Conservation (phyloP, 2,888 invertebrate genomes). For the Syrphus vitripennis region DNA sequence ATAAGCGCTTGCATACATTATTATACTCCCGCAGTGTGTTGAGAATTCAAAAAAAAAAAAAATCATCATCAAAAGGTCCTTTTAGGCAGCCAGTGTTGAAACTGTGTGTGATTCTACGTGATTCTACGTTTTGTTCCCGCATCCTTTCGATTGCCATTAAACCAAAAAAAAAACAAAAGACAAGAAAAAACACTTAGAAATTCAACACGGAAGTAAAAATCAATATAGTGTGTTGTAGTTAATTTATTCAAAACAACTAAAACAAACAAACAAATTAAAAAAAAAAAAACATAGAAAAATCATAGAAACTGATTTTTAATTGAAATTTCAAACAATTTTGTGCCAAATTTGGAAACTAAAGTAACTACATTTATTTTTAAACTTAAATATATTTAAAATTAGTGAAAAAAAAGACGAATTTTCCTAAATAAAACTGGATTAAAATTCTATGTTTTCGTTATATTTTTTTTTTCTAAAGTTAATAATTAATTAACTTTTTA, state of each 20-base stretch:
- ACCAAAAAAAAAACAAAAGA: constrained; percentile 26
- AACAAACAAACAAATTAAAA: background rate
- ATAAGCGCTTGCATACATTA: constrained; percentile 30
- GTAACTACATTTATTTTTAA: constrained; percentile 36
- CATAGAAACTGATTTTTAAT: constrained; percentile 16
- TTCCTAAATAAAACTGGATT: background rate
- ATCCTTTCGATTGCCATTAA: constrained; percentile 62
- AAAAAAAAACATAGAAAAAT: constrained; percentile 26
- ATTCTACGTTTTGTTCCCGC: constrained; percentile 51
- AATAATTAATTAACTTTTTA: constrained; percentile 48
- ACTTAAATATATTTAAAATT: constrained; percentile 18
- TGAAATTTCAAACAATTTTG: constrained; percentile 49
- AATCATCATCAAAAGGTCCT: constrained; percentile 24
- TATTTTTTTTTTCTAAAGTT: constrained; percentile 1
- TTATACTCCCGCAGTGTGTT: constrained; percentile 3
- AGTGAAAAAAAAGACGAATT: constrained; percentile 2
- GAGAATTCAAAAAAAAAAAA: background rate
- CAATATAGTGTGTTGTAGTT: constrained; percentile 55
- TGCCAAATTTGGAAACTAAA: constrained; percentile 65
- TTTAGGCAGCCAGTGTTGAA: background rate
- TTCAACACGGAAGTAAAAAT: constrained; percentile 66
- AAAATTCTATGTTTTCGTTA: constrained; percentile 36
- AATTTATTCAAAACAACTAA: constrained; percentile 10
- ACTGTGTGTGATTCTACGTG: constrained; percentile 29
- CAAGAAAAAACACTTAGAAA: constrained; percentile 16